These are phyloP conservation scores for Octodon degus DNA, from an alignment of 2,113 vertebrate species.

Conservation along the genomic window DNA sequence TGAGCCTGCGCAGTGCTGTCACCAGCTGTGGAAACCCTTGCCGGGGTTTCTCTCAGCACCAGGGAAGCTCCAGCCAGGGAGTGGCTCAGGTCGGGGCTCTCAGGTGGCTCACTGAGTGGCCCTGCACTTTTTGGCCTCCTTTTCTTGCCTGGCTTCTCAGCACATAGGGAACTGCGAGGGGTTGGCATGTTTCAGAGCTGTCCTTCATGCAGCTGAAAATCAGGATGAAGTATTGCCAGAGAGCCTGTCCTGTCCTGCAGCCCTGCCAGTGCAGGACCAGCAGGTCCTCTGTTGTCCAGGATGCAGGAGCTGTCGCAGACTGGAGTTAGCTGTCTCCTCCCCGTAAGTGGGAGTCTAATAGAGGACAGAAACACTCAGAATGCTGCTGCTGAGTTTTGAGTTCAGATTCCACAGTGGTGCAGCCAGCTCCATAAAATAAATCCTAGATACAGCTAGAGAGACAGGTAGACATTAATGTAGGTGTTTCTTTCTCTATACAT, in stretches of 20 bases:
- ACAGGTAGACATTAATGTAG: too few species aligned
- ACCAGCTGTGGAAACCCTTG: neutral
- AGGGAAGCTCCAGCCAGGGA: neutral
- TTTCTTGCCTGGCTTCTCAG: neutral
- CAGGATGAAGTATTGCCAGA: neutral
- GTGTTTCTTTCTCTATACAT: too few species aligned
- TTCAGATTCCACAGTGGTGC: neutral
- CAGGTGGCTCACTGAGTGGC: neutral
- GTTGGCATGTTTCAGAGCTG: neutral
- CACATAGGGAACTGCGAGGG: neutral
- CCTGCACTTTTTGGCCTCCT: neutral
- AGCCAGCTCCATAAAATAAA: neutral
- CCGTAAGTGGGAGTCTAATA: neutral
- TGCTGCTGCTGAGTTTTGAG: neutral
- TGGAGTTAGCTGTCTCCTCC: neutral
- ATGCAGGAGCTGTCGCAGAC: neutral
- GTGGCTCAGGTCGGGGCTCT: neutral
- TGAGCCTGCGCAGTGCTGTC: neutral
- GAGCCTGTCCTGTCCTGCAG: neutral
- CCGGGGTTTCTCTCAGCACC: neutral
- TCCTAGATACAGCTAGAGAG: neutral
- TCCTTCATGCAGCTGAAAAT: neutral
- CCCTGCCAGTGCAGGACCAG: neutral
- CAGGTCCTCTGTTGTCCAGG: neutral
- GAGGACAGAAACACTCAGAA: neutral